Evolutionary conservation across 2,797 vertebrate genomes (phyloP).

Genomic region (Lepilemur septentrionalis): DNA sequence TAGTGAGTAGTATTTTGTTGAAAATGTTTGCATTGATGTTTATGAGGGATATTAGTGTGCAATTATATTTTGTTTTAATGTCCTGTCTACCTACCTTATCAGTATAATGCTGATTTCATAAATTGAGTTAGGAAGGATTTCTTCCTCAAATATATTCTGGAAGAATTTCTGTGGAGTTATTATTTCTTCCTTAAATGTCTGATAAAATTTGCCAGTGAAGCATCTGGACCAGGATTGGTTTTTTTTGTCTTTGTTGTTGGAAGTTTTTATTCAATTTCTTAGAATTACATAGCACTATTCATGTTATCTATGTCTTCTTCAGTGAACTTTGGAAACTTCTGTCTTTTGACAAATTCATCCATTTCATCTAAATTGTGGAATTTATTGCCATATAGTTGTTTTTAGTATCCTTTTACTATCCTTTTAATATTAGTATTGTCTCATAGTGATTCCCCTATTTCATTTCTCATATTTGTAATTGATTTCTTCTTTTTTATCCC

Average conservation of each 20-base stretch:
- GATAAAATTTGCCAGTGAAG: constrained; percentile 20
- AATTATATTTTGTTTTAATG: background rate
- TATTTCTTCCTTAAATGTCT: background rate
- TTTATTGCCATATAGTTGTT: background rate
- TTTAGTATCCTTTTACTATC: background rate
- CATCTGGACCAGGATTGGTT: background rate
- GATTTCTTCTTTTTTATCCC: background rate
- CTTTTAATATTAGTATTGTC: background rate
- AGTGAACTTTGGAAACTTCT: background rate
- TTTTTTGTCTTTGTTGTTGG: background rate
- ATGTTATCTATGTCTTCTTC: background rate
- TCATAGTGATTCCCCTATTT: background rate
- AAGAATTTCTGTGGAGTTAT: constrained; percentile 1
- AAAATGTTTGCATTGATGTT: background rate
- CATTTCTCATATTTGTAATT: background rate
- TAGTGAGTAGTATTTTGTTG: background rate
- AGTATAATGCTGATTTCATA: background rate
- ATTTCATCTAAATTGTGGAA: background rate
- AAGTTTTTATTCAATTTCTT: constrained; percentile 16
- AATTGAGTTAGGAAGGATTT: background rate
- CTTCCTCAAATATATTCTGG: background rate
- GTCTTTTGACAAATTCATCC: background rate
- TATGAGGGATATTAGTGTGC: background rate
- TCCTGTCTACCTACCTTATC: background rate
- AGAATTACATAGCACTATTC: background rate